phyloP scores from a whole-genome alignment of 1,140 invertebrate genomes.

The Heterodera carotae region DNA sequence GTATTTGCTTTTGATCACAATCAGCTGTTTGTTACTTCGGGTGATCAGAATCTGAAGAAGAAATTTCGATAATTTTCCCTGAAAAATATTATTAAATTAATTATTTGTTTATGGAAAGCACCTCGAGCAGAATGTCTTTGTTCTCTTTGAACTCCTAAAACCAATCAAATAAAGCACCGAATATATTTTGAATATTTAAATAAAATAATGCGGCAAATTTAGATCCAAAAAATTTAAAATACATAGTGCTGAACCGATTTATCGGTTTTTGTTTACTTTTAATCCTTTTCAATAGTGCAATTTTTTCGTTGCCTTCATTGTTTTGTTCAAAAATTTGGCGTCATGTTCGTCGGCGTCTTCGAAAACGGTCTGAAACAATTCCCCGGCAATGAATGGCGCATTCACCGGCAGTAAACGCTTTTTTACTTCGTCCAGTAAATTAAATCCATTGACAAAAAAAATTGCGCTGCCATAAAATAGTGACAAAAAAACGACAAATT shows the following conservation, averaged over 20 bases:
- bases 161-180: too few species aligned
- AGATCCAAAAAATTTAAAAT: too few species aligned
- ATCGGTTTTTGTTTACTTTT: background rate
- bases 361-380: conserved; percentile 82
- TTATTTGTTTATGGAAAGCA: background rate
- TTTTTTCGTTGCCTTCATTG: conserved; percentile 66
- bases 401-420: conserved; percentile 16
- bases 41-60: conserved; percentile 67
- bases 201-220: too few species aligned
- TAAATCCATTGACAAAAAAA: conserved; percentile 3
- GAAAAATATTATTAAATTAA: background rate
- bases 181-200: too few species aligned
- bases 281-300: background rate
- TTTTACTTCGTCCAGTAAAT: conserved; percentile 26
- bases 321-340: conserved; percentile 78
- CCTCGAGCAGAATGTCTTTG: background rate
- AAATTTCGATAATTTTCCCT: background rate
- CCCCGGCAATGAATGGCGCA: conserved; percentile 50
- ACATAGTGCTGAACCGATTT: conserved; percentile 68
- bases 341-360: conserved; percentile 83
- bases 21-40: conserved; percentile 68
- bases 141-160: conserved; percentile 63
- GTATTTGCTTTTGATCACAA: conserved; percentile 28
- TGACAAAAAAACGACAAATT: background rate
- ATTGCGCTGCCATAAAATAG: background rate